Evolutionary conservation across 2,797 vertebrate species (phyloP).

Genomic region (Tinamus major): DNA sequence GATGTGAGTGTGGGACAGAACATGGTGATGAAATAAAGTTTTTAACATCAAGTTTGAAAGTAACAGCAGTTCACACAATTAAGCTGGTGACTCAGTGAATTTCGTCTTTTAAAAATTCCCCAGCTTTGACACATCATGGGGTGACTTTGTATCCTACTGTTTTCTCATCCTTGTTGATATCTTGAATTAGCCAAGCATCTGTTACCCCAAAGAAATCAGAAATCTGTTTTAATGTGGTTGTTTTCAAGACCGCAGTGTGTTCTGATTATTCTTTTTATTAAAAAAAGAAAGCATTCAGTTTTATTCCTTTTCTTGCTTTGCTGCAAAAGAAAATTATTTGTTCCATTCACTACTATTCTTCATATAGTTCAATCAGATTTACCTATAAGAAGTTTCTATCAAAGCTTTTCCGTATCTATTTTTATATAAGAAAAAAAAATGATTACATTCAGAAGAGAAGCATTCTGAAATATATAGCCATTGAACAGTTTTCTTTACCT

Average conservation of each 20-base stretch:
- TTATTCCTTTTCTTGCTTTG: neutral
- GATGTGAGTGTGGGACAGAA: neutral
- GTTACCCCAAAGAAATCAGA: conserved; percentile 62
- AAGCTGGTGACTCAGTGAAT: conserved; percentile 55
- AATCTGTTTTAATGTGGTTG: conserved; percentile 55
- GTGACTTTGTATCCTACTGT: conserved; percentile 72
- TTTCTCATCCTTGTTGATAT: conserved; percentile 72
- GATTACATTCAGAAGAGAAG: neutral
- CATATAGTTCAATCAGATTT: conserved; percentile 14
- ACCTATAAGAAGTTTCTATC: neutral
- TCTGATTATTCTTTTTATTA: conserved; percentile 39
- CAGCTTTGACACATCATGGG: conserved; percentile 58
- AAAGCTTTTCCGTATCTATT: conserved; percentile 8
- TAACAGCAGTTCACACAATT: conserved; percentile 63
- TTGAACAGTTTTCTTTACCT: neutral
- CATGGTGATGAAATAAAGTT: conserved; percentile 27
- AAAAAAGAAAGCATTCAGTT: neutral
- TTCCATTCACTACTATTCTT: neutral
- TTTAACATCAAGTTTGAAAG: conserved; percentile 59
- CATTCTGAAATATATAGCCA: neutral
- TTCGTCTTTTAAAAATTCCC: conserved; percentile 61
- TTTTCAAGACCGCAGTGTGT: conserved; percentile 38
- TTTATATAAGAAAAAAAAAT: conserved; percentile 2
- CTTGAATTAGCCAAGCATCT: conserved; percentile 76
- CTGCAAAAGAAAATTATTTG: neutral